Base-by-base conservation (phyloP, 1,140 invertebrate genomes). In the Zaprionus africanus region DNA sequence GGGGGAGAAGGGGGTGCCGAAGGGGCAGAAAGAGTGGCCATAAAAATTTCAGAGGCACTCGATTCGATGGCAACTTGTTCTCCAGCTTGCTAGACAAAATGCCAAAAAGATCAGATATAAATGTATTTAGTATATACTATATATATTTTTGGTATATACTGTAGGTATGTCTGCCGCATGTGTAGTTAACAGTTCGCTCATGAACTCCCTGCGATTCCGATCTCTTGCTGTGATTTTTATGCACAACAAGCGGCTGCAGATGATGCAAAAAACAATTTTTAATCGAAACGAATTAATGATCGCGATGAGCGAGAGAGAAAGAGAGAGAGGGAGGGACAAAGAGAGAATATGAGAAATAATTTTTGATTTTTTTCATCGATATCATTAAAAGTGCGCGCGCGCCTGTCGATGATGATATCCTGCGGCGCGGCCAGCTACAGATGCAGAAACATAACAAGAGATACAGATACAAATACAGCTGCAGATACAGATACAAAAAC, bases 191-290 rank as follows among this genome's bases (percentile, higher is more conserved):
- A 66, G 38, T 51, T 59, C 56, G 54, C 58, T 24, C 43, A 36
- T 66, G 26, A 57, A 57, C 26, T 58, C 56, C 65, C 65, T 51
- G 56, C 65, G 41, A 58, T 15, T 34, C 17, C 7, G 73, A 76
- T 68, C 63, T 70, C 85, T 86, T 80, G 85, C 85, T 90, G 85
- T 85, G 85, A 90, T 90, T 90, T 90, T 90, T 90, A 90, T 90
- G 85, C 85, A 90, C 76, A 90, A 90, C 85, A 90, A 82, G 85
- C 76, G 67, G 72, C 80, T 90, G 85, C 81, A 85, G 69, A 77
- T 80, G 82, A 80, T 78, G 70, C 73, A 83, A 73, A 67, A 79
- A 63, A 71, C 78, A 87, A 78, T 88, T 87, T 87, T 87, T 87
- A 87, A 87, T 87, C 84, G 84, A 88, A 88, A 82, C 78, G 81